Base-by-base conservation (phyloP, 2,797 vertebrate species). In the Phrynocephalus vlangalii region DNA sequence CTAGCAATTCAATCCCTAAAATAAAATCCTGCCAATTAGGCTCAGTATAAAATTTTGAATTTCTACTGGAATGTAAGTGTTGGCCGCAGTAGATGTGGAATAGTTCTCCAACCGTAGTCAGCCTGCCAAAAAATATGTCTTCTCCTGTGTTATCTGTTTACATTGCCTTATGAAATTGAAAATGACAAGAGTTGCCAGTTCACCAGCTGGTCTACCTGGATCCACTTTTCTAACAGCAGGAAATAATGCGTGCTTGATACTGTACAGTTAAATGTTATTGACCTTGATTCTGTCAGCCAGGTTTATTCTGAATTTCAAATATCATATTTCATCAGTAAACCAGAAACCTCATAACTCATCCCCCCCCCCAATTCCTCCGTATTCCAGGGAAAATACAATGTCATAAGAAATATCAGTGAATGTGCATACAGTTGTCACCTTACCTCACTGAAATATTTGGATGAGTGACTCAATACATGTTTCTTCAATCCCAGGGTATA, bases 261-360 rank as follows among this genome's bases (percentile, higher is more conserved):
- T 38, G 38, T 18, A 28, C 30, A 50, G 38, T 67, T 20, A 48
- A 33, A n/a, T 67, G 33, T 66, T 85, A 85, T n/a, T 48, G 52
- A 44, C 15, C 16, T 77, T 56, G 56, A 77, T 48, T 76, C 44
- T 44, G 24, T 63, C 30, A 66, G 20, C 63, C 18, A 67, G 15
- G 3, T 84, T 84, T 84, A 22, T 66, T n/a, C 26, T 84, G 75
- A 84, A 75, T 44, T 20, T 85, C 38, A 67, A 67, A 67, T 50
- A 85, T 28, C 33, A 77, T 67, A 28, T 50, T 67, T 85, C 60
- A 77, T 10, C 48, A 13, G 26, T 76, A 77, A 85, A 30, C 1
- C 30, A 76, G 38, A 77, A 85, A 67, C n/a, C 50, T 85, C 26
- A 67, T 38, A 76, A 48, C 60, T n/a, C 60, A 77, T 77, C 33